Conservation (phyloP, 1,140 invertebrate genomes). For the Archivesica marissinica region DNA sequence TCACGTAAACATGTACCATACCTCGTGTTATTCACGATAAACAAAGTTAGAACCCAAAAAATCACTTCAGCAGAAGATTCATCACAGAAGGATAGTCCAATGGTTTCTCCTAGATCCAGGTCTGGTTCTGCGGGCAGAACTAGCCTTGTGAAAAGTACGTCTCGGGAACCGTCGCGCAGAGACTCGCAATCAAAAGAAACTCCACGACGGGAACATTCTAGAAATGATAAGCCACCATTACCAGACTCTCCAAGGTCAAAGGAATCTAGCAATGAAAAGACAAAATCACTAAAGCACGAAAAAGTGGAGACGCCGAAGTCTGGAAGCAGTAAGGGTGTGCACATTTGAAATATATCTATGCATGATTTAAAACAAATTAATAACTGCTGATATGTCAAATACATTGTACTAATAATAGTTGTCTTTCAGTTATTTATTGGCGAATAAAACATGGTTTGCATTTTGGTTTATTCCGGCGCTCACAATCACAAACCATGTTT, state of each 20-base stretch:
- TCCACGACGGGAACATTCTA: slow-evolving; percentile 20
- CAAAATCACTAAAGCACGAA: neutral
- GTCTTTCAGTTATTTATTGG: too few species aligned
- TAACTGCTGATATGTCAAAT: neutral
- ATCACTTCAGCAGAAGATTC: neutral
- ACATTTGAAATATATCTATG: slow-evolving; percentile 28
- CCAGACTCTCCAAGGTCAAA: slow-evolving; percentile 39
- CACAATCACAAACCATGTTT: too few species aligned
- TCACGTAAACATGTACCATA: too few species aligned
- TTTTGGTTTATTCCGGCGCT: too few species aligned
- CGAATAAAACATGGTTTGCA: too few species aligned
- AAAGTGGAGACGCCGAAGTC: neutral
- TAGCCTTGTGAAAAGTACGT: neutral
- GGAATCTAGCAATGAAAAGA: neutral
- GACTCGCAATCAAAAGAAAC: slow-evolving; percentile 8
- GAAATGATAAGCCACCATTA: slow-evolving; percentile 40
- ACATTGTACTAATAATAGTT: too few species aligned
- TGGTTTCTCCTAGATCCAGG: slow-evolving; percentile 20
- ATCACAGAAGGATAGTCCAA: slow-evolving; percentile 10
- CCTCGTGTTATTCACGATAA: too few species aligned
- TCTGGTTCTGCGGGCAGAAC: neutral
- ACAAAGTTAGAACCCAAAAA: neutral
- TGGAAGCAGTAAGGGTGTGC: slow-evolving; percentile 22
- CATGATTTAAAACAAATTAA: slow-evolving; percentile 22
- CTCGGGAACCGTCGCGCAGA: neutral